Evolutionary conservation across 2,797 vertebrate genomes (phyloP), one percentile per base, ranked within the genome.

Genomic region (Toxotes lorentzi): DNA sequence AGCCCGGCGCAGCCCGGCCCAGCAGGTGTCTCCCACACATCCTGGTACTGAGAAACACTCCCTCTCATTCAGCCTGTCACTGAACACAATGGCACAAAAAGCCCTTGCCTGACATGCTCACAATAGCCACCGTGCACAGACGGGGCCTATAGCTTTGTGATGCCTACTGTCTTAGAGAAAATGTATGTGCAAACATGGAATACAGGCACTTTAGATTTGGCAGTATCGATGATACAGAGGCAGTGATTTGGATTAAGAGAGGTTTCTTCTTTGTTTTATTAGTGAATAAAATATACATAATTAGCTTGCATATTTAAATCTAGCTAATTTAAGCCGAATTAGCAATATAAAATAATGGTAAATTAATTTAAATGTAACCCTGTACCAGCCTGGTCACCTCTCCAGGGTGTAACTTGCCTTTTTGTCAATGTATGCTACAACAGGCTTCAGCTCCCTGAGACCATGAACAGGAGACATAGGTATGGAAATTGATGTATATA

Each of bases 1-100:
- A 30, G 27, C 27, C 96, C 93, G 85, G 93, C 97, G 84, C 95
- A 94, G 95, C 95, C 96, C 93, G 85, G 93, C 97, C 93, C 97
- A 98, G 97, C 97, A 98, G 97, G 97, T 98, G 97, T 96, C 95
- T 90, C 95, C 94, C 53, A 83, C 95, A 96, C 96, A 95, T 97
- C 95, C 96, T 93, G 95, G 93, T 96, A 95, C 96, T 95, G 96
- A 95, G 94, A 96, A 97, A 96, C 93, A 95, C 95, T 96, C 95
- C 94, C 88, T 93, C 95, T 96, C 96, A 97, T 97, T 96, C 95
- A 95, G 92, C 94, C 95, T 97, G 97, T 98, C 97, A 97, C 89
- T 73, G 88, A 79, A 90, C 95, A 98, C 97, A 98, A 97, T 95
- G 89, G 93, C 93, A 96, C 95, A 96, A 95, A 91, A 95, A 92